phyloP scores from a whole-genome alignment of 2,888 invertebrate species.

The Napeogenes sylphis region DNA sequence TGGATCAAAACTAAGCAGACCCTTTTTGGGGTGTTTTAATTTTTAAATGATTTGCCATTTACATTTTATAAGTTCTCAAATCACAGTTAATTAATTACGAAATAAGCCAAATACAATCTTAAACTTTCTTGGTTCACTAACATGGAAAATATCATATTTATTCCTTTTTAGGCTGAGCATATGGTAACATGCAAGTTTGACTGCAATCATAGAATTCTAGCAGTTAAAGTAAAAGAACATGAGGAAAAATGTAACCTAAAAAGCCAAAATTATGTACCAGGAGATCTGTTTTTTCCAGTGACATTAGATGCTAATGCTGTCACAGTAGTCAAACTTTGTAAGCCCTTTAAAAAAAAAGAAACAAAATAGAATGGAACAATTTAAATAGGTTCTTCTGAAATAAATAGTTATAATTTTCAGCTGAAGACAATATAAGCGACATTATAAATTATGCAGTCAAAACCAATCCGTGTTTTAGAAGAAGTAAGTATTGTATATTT shows the following conservation, averaged over 20 bases:
- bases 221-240: slow-evolving; percentile 42
- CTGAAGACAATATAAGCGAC: slow-evolving; percentile 45
- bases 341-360: slow-evolving; percentile 12
- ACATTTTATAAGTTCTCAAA: not conserved
- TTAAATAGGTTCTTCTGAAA: not conserved
- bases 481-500: slow-evolving; percentile 43
- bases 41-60: not conserved
- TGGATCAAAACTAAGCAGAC: too few species aligned
- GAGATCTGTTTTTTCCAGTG: slow-evolving; percentile 54
- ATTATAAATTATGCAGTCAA: slow-evolving; percentile 51
- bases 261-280: slow-evolving; percentile 46
- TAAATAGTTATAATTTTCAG: slow-evolving; percentile 40
- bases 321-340: slow-evolving; percentile 58
- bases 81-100: not conserved
- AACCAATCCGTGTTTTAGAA: slow-evolving; percentile 49
- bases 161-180: slow-evolving; percentile 37
- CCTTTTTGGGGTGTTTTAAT: too few species aligned
- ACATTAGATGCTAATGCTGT: slow-evolving; percentile 41
- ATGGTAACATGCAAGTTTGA: slow-evolving; percentile 49
- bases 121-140: too few species aligned
- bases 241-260: slow-evolving; percentile 48
- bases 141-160: slow-evolving; percentile 1
- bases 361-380: not conserved
- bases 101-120: not conserved
- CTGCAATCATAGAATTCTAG: slow-evolving; percentile 47